Percentiles rank a stretch among this genome's conserved stretches.
Evolutionary conservation across 2,888 invertebrate genomes (phyloP).

Genomic region (Drosophila tanythrix): DNA sequence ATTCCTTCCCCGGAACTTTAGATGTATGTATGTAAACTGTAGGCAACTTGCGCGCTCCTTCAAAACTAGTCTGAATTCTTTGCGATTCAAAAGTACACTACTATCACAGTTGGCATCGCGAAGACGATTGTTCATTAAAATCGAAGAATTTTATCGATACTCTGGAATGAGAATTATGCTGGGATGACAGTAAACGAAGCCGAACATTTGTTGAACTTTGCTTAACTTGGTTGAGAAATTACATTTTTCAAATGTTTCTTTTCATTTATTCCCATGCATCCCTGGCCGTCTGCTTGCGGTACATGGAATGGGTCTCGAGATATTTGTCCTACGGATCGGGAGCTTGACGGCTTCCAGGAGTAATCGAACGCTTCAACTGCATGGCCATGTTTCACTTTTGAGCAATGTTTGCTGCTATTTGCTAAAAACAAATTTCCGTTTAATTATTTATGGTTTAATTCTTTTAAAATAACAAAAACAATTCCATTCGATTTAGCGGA

Average conservation of each 20-base stretch:
- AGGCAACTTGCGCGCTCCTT: constrained; percentile 15
- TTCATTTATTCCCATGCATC: constrained; percentile 87
- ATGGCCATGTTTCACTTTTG: constrained; percentile 1
- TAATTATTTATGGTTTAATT: background rate
- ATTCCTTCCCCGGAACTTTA: constrained; percentile 22
- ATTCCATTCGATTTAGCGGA: background rate
- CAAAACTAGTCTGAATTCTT: constrained; percentile 14
- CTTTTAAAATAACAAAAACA: background rate
- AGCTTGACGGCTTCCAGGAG: constrained; percentile 84
- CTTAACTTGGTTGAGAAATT: background rate
- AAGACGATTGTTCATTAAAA: constrained; percentile 17
- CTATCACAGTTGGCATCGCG: background rate
- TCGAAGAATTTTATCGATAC: constrained; percentile 30
- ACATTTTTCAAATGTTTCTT: background rate
- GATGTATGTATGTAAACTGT: constrained; percentile 2
- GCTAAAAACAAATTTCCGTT: background rate
- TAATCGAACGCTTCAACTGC: constrained; percentile 80
- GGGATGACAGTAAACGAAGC: background rate
- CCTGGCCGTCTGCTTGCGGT: constrained; percentile 94
- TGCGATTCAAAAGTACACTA: constrained; percentile 19
- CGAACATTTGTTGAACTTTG: background rate
- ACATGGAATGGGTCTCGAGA: constrained; percentile 92
- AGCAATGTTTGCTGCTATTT: background rate
- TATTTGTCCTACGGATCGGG: constrained; percentile 88
- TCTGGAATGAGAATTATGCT: constrained; percentile 24